These are phyloP conservation scores for Mycalesis mineus DNA, from an alignment of 2,888 invertebrate species.

Conservation along the genomic window DNA sequence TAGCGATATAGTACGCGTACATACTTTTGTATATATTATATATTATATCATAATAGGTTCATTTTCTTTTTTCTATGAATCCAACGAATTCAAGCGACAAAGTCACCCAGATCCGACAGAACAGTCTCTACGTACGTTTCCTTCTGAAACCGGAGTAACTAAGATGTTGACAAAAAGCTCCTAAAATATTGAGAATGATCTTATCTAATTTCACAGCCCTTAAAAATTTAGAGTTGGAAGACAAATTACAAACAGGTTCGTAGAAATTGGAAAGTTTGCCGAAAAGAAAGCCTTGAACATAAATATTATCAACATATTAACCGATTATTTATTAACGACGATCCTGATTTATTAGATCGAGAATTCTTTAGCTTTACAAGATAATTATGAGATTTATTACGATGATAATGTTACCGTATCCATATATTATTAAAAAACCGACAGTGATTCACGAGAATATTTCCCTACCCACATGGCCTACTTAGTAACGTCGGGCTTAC, in stretches of 20 bases:
- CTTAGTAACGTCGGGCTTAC: neutral
- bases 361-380: slow-evolving; percentile 13
- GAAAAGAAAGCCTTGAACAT: slow-evolving; percentile 47
- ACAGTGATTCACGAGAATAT: neutral
- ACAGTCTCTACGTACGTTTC: too few relatives aligned
- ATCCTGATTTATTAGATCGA: slow-evolving; percentile 46
- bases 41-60: too few relatives aligned
- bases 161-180: too few relatives aligned
- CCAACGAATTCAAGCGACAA: too few relatives aligned
- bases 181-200: neutral
- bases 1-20: too few relatives aligned
- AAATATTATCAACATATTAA: slow-evolving; percentile 50
- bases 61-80: too few relatives aligned
- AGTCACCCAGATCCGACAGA: too few relatives aligned
- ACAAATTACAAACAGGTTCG: slow-evolving; percentile 67
- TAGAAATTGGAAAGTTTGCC: slow-evolving; percentile 52
- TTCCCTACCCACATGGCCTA: neutral
- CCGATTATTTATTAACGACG: slow-evolving; percentile 57
- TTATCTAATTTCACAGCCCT: slow-evolving; percentile 39
- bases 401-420: slow-evolving; percentile 1
- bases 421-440: neutral
- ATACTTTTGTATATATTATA: too few relatives aligned
- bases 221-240: slow-evolving; percentile 28
- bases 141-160: too few relatives aligned
- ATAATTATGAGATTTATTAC: slow-evolving; percentile 21